A percentile compares a stretch with the other conserved stretches of the same genome.
Evolutionary conservation across 2,888 invertebrate genomes (phyloP).

Genomic region (Scrobipalpa costella): DNA sequence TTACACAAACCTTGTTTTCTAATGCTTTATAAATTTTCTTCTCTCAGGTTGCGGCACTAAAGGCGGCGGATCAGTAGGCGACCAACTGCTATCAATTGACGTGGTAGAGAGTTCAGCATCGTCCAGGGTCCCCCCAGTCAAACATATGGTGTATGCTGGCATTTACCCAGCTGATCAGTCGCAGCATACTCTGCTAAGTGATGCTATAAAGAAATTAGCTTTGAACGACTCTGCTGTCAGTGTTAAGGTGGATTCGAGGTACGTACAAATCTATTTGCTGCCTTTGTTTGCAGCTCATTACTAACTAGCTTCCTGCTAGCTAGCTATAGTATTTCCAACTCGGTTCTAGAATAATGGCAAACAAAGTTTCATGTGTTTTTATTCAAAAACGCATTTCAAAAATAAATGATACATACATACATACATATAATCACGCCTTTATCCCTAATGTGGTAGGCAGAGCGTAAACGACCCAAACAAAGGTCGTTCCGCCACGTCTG

Average conservation of each 20-base stretch:
- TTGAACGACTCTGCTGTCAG: conserved; percentile 97
- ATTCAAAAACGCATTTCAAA: no score
- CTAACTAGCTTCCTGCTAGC: no score
- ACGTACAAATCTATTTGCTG: conserved; percentile 29
- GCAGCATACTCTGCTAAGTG: conserved; percentile 86
- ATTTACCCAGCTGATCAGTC: conserved; percentile 96
- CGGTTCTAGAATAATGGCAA: no score
- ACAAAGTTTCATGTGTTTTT: no score
- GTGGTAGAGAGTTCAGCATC: conserved; percentile 45
- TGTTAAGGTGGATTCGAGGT: conserved; percentile 91
- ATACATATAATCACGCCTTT: no score
- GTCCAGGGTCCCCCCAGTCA: conserved; percentile 53
- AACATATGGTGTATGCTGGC: conserved; percentile 78
- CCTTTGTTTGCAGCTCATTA: no score
- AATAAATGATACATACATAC: no score
- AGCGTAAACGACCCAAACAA: no score
- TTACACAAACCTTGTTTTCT: no score
- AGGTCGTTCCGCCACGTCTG: no score
- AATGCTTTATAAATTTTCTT: not conserved
- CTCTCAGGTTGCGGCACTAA: conserved; percentile 69
- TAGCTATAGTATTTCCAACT: no score
- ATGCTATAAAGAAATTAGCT: conserved; percentile 94
- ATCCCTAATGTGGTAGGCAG: no score
- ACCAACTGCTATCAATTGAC: conserved; percentile 62
- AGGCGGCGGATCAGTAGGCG: conserved; percentile 73